These are phyloP conservation scores for Sternarchorhynchus goeldii DNA, from an alignment of 2,797 vertebrate species.

Conservation along the genomic window DNA sequence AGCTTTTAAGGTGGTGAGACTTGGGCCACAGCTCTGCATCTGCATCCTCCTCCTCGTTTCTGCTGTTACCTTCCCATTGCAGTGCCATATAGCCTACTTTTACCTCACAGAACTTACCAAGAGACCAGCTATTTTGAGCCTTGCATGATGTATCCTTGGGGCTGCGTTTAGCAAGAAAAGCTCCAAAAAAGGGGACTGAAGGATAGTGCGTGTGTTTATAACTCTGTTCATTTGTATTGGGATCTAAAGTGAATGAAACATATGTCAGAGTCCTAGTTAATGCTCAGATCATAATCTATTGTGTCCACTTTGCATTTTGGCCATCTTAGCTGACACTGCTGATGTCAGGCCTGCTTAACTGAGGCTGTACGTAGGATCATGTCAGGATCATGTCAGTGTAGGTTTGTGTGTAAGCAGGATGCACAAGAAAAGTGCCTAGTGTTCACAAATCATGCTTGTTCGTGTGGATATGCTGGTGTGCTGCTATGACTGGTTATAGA, in stretches of 20 bases:
- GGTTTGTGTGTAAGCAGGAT: background rate
- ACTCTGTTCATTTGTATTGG: no score
- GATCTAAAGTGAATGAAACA: background rate
- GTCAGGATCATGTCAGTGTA: background rate
- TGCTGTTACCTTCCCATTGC: conserved; percentile 45
- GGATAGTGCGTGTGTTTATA: background rate
- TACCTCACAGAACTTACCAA: conserved; percentile 55
- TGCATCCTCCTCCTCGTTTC: background rate
- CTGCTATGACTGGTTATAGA: background rate
- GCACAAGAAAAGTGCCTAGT: background rate
- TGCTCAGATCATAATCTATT: background rate
- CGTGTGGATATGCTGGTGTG: background rate
- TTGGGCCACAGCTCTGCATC: background rate
- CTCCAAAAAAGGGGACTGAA: conserved; percentile 2
- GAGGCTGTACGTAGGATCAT: background rate
- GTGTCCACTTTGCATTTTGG: background rate
- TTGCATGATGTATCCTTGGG: conserved; percentile 45
- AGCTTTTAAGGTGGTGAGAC: background rate
- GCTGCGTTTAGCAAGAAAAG: conserved; percentile 11
- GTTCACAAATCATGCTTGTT: background rate
- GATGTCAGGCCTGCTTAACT: background rate
- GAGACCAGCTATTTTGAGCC: conserved; percentile 68
- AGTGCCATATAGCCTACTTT: conserved; percentile 66
- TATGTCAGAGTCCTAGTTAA: background rate
- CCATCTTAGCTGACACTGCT: background rate